Evolutionary conservation across 1,140 invertebrate genomes (phyloP), one percentile per base, ranked within the genome.

Genomic region (Drosophila jambulina): DNA sequence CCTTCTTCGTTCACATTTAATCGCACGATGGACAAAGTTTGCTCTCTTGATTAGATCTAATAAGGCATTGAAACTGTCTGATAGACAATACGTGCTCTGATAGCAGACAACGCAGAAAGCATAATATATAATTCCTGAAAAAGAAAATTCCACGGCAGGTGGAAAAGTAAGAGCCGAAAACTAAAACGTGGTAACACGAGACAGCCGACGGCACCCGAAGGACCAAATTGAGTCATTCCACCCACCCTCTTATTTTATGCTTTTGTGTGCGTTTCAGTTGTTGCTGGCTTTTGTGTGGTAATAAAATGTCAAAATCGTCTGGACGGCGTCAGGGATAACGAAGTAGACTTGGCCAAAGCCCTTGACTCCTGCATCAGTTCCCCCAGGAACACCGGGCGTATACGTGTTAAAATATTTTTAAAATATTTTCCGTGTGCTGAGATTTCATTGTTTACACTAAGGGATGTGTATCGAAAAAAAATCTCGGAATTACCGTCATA

Each of bases 21-120:
- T 54, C 32, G 32, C 51, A 17, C 51, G 19, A 17, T 36, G 51
- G 32, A 54, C 53, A 56, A 56, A 56, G 34, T 56, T 56, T 56
- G 21, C 9, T 25, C 21, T 56, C 53, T 56, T 56, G 53, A 56
- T 56, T 56, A 56, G 53, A 56, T n/a, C 53, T 56, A 56, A 56
- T 56, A 56, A 56, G 53, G 34, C 53, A 56, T 56, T 56, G 53
- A 38, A 56, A 38, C 53, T 56, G 53, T 56, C 53, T 56, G 53
- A 56, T 56, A 56, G 53, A 36, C 53, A 56, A 25, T 38, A 56
- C 53, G 53, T 56, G 53, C 53, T 56, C 34, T 38, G 15, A 2
- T 21, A 38, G 15, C 53, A 56, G 53, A n/a, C 34, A 38, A 54
- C 51, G 15, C 21, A 23, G 4, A 36, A 23, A 25, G 9, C n/a